These are phyloP conservation scores for Papilio dardanus DNA, from an alignment of 1,140 invertebrate species.

Conservation along the genomic window DNA sequence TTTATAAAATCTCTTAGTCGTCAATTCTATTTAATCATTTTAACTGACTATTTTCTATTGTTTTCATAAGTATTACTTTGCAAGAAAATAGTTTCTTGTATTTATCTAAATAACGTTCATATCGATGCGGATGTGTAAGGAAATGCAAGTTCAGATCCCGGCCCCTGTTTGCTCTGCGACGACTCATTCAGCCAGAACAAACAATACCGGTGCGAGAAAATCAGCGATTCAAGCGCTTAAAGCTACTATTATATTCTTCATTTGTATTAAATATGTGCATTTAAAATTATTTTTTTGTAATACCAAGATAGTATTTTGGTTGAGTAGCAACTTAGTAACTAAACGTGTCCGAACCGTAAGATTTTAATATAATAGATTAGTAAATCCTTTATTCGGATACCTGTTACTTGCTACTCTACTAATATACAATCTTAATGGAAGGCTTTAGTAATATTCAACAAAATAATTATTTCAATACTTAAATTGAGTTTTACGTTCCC, in stretches of 20 bases:
- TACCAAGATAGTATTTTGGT: no score
- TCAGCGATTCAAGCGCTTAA: conserved; percentile 39
- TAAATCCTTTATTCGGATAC: no score
- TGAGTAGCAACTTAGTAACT: no score
- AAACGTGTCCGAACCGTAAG: no score
- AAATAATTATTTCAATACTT: no score
- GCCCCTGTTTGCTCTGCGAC: conserved; percentile 36
- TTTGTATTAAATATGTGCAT: not conserved
- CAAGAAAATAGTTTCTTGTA: not conserved
- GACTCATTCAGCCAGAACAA: conserved; percentile 40
- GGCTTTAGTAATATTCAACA: no score
- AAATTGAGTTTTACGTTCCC: no score
- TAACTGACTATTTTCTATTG: not conserved
- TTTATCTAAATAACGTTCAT: conserved; percentile 4
- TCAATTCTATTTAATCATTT: not conserved
- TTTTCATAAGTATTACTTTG: not conserved
- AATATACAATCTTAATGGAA: no score
- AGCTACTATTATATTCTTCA: not conserved
- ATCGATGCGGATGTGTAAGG: conserved; percentile 10
- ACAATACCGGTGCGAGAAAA: conserved; percentile 38
- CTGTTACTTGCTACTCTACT: no score
- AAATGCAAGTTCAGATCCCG: conserved; percentile 16
- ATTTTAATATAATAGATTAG: no score
- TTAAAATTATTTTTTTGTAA: not conserved
- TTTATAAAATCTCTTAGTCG: no score